Base-by-base conservation (phyloP, 2,797 vertebrate genomes). In the Xiphorhynchus erythropygius region DNA sequence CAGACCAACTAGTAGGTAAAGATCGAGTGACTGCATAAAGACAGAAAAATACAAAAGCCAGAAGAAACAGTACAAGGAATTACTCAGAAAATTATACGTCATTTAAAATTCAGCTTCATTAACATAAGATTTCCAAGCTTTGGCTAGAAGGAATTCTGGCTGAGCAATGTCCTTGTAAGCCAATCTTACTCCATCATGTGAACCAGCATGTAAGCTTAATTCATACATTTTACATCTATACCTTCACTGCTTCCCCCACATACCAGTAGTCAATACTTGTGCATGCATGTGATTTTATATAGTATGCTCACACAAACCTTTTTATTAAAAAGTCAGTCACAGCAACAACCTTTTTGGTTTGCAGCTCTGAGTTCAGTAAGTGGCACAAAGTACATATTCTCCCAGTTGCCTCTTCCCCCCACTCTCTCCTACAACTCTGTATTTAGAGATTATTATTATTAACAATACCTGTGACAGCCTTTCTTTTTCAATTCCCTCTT, bases 101-200 rank as follows among this genome's bases (percentile, higher is more conserved):
- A 64, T 81, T 92, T 89, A 60, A 69, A 82, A 76, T n/a, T 60
- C 81, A 70, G 14, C 13, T 85, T 83, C 37, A 60, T 33, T 77
- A 83, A 47, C 49, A 60, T 5, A 7, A 67, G 24, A 82, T 77
- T 91, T 65, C 41, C 46, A 39, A 47, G 22, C n/a, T 53, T n/a
- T 19, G 59, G 82, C 53, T 27, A 64, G 35, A 83, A 93, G 53
- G 44, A 93, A 83, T 81, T 79, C 76, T 78, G 55, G 42, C 50
- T 84, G 50, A 53, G 21, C 37, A 49, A 35, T 7, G 6, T 44
- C 67, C 63, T 71, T 60, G 6, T 32, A 70, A 78, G 32, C 41
- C 33, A 64, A 6, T 50, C 46, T 67, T 60, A 63, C 15, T 84
- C 25, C 41, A 76, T 62, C 15, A 0, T 32, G 52, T 37, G 59